These are phyloP conservation scores for Paradisaea rubra DNA, from an alignment of 2,113 vertebrate species.

Conservation along the genomic window DNA sequence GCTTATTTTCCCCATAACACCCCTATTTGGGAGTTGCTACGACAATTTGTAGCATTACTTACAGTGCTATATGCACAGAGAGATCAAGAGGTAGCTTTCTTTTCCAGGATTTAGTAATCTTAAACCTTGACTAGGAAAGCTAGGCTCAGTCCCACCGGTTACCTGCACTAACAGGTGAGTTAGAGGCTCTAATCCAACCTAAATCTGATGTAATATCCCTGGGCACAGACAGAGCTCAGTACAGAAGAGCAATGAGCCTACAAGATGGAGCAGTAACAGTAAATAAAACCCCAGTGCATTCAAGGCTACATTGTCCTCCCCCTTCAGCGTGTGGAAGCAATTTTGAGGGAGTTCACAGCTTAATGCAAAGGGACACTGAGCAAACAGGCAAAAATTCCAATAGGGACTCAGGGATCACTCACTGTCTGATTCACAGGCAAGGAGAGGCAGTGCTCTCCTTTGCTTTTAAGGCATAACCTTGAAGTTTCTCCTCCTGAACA, in stretches of 20 bases:
- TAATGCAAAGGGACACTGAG: neutral
- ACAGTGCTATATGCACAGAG: neutral
- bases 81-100: neutral
- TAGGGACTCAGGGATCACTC: fast-evolving
- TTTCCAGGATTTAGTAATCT: neutral
- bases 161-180: neutral
- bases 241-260: neutral
- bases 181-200: neutral
- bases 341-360: neutral
- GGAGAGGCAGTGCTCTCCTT: neutral
- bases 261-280: neutral
- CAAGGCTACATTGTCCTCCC: neutral
- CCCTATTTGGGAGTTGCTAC: conserved; percentile 18
- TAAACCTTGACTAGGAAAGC: neutral
- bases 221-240: neutral
- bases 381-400: neutral
- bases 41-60: neutral
- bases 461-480: neutral
- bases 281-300: neutral
- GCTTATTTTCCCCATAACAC: neutral
- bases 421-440: neutral
- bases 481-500: neutral
- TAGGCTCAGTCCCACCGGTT: neutral
- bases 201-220: neutral
- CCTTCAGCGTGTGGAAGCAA: neutral